Percentiles rank a stretch among this genome's conserved stretches.
phyloP scores from a whole-genome alignment of 2,888 invertebrate genomes.

The Zonitis immaculata region DNA sequence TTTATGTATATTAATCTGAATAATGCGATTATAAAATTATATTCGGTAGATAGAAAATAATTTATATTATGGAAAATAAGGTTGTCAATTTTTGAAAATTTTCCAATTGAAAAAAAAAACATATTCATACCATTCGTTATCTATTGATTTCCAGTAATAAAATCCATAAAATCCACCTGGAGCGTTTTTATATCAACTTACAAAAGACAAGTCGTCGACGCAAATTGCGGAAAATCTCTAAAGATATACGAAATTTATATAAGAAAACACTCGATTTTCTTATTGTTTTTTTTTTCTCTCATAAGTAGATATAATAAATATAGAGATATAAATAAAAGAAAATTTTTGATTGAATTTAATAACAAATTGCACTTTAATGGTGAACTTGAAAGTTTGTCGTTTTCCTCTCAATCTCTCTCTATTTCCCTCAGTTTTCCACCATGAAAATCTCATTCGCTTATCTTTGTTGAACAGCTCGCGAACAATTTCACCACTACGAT shows the following conservation, averaged over 20 bases:
- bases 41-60: too few species aligned
- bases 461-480: slow-evolving; percentile 20
- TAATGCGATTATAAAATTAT: neutral
- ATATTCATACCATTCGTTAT: neutral
- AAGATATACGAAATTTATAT: neutral
- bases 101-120: neutral
- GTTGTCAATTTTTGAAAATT: too few species aligned
- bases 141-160: neutral
- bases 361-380: neutral
- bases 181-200: neutral
- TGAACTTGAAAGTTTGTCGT: neutral
- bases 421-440: neutral
- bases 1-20: neutral
- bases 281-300: neutral
- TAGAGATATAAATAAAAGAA: too few species aligned
- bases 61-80: too few species aligned
- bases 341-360: too few species aligned
- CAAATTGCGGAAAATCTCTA: neutral
- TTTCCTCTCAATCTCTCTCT: neutral
- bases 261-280: neutral
- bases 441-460: slow-evolving; percentile 17
- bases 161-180: slow-evolving; percentile 1
- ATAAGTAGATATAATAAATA: neutral
- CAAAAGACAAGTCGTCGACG: neutral
- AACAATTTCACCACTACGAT: slow-evolving; percentile 21